Conservation (phyloP, 2,888 invertebrate genomes). For the Scaptomyza polygonia region DNA sequence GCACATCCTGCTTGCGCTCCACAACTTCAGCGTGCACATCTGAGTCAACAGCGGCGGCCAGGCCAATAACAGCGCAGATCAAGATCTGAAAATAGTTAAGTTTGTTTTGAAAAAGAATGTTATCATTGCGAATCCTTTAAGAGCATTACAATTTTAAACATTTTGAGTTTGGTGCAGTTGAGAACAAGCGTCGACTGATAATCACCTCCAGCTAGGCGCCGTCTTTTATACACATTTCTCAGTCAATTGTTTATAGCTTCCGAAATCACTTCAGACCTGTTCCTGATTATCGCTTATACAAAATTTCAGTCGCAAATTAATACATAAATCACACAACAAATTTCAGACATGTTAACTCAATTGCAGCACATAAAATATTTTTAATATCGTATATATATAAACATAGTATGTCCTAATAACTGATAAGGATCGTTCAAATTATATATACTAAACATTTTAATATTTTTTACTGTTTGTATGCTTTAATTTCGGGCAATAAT, state of each 20-base stretch:
- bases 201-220: neutral
- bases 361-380: no score
- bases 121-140: no score
- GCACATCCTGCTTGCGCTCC: neutral
- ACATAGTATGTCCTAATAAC: no score
- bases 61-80: neutral
- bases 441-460: no score
- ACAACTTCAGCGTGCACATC: neutral
- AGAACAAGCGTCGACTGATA: constrained; percentile 1
- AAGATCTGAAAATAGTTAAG: neutral
- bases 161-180: neutral
- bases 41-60: neutral
- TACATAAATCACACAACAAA: no score
- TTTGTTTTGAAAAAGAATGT: neutral
- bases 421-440: no score
- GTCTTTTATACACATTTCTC: constrained; percentile 1
- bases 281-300: constrained; percentile 1
- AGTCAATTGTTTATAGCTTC: neutral
- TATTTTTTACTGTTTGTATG: no score
- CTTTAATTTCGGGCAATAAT: no score
- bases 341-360: no score
- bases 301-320: constrained; percentile 1
- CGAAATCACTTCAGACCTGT: constrained; percentile 9
- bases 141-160: constrained; percentile 2
- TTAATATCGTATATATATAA: no score